Percentiles rank a stretch among this genome's conserved stretches.
phyloP scores from a whole-genome alignment of 2,797 vertebrate species.

The Muscicapa comitata region DNA sequence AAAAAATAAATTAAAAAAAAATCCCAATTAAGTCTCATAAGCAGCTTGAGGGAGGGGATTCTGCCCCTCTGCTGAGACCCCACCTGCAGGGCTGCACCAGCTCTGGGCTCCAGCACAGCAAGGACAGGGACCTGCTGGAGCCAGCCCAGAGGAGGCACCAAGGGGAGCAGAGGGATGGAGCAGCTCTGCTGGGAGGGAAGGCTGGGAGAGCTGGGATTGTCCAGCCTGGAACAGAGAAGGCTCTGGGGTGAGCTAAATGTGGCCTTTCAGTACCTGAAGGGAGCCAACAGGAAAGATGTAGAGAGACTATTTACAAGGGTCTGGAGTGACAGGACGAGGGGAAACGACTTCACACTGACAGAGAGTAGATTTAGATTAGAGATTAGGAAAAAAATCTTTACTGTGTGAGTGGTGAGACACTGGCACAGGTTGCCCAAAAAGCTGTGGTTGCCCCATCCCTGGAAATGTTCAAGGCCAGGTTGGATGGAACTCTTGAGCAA shows the following conservation, averaged over 20 bases:
- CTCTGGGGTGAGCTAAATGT: accelerated
- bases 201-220: accelerated
- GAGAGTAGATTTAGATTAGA: too few relatives aligned
- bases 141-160: not conserved
- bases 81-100: not conserved
- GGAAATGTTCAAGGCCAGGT: not conserved
- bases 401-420: accelerated
- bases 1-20: too few relatives aligned
- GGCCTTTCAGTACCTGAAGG: accelerated
- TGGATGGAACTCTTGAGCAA: not conserved
- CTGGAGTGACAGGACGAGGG: not conserved
- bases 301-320: accelerated
- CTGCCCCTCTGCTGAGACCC: not conserved
- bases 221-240: accelerated
- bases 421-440: not conserved
- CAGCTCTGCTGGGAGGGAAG: not conserved
- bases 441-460: not conserved
- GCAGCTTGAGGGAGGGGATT: not conserved
- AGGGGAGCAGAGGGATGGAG: not conserved
- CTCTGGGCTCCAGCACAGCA: not conserved
- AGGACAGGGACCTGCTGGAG: not conserved
- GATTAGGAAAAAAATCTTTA: not conserved
- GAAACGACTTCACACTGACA: not conserved
- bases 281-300: accelerated
- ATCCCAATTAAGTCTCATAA: not conserved